Conservation (phyloP, 2,797 vertebrate species). For the Sebastes cheni region DNA sequence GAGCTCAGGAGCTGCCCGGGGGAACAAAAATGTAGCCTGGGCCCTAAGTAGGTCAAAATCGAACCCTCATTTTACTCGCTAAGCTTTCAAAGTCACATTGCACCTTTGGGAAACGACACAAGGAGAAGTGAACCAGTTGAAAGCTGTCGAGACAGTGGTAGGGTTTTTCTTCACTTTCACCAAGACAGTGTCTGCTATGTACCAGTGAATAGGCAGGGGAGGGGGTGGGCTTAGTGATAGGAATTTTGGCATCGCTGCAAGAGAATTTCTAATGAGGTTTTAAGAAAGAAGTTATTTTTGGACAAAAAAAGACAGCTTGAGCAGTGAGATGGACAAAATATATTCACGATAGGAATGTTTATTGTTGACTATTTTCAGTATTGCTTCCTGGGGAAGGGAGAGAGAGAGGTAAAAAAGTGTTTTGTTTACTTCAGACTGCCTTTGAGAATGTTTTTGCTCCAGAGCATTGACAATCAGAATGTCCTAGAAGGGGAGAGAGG, state of each 20-base stretch:
- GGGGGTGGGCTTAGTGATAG: slow-evolving; percentile 66
- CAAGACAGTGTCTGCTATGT: slow-evolving; percentile 72
- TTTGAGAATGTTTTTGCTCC: slow-evolving; percentile 79
- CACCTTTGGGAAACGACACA: slow-evolving; percentile 72
- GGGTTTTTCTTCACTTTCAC: slow-evolving; percentile 62
- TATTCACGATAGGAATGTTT: slow-evolving; percentile 72
- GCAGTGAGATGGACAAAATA: slow-evolving; percentile 59
- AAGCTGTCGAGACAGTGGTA: slow-evolving; percentile 67
- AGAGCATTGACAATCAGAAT: slow-evolving; percentile 81
- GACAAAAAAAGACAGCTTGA: slow-evolving; percentile 36
- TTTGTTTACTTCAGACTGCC: slow-evolving; percentile 79
- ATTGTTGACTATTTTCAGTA: slow-evolving; percentile 75
- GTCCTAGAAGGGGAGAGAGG: slow-evolving; percentile 43
- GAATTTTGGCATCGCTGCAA: slow-evolving; percentile 80
- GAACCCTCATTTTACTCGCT: slow-evolving; percentile 67
- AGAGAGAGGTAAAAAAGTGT: slow-evolving; percentile 48
- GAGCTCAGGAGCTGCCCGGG: slow-evolving; percentile 51
- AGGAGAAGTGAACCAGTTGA: slow-evolving; percentile 70
- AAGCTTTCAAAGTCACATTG: slow-evolving; percentile 75
- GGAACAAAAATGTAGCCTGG: slow-evolving; percentile 60
- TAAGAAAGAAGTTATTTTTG: slow-evolving; percentile 78
- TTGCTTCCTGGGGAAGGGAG: slow-evolving; percentile 67
- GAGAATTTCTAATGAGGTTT: slow-evolving; percentile 82
- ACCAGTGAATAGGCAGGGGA: slow-evolving; percentile 67
- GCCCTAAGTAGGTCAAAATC: slow-evolving; percentile 71